These are phyloP conservation scores for Papilio helenus DNA, from an alignment of 1,140 invertebrate genomes.

Conservation along the genomic window DNA sequence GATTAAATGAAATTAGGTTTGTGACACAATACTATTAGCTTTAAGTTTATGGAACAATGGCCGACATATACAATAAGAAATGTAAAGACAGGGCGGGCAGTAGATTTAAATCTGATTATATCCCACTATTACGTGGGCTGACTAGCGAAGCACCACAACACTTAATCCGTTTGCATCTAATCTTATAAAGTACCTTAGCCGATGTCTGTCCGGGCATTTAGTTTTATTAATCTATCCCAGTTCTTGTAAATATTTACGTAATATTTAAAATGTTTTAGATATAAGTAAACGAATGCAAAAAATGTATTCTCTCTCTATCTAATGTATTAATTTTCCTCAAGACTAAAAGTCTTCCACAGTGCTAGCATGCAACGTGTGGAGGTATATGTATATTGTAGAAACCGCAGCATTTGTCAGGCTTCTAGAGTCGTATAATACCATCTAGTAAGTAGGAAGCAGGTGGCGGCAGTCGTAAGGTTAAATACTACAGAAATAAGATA, in stretches of 20 bases:
- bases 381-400: slow-evolving; percentile 69
- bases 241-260: slow-evolving; percentile 17
- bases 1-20: slow-evolving; percentile 30
- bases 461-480: slow-evolving; percentile 78
- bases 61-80: slow-evolving; percentile 38
- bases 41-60: slow-evolving; percentile 20
- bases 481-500: slow-evolving; percentile 82
- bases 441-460: slow-evolving; percentile 77
- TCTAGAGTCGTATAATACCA: slow-evolving; percentile 76
- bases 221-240: slow-evolving; percentile 39
- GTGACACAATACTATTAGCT: not conserved
- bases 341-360: slow-evolving; percentile 26
- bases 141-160: slow-evolving; percentile 75
- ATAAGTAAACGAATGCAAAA: not conserved
- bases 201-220: slow-evolving; percentile 51
- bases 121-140: slow-evolving; percentile 66
- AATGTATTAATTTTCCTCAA: slow-evolving; percentile 28
- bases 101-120: slow-evolving; percentile 71
- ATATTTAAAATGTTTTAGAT: slow-evolving; percentile 15
- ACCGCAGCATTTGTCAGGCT: slow-evolving; percentile 77
- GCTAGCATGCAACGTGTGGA: not conserved
- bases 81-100: slow-evolving; percentile 50
- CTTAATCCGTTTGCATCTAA: slow-evolving; percentile 81
- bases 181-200: slow-evolving; percentile 80
- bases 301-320: not conserved